A percentile compares a stretch with the other conserved stretches of the same genome.
Evolutionary conservation across 2,113 vertebrate genomes (phyloP).

Genomic region (Emydura subglobosa): DNA sequence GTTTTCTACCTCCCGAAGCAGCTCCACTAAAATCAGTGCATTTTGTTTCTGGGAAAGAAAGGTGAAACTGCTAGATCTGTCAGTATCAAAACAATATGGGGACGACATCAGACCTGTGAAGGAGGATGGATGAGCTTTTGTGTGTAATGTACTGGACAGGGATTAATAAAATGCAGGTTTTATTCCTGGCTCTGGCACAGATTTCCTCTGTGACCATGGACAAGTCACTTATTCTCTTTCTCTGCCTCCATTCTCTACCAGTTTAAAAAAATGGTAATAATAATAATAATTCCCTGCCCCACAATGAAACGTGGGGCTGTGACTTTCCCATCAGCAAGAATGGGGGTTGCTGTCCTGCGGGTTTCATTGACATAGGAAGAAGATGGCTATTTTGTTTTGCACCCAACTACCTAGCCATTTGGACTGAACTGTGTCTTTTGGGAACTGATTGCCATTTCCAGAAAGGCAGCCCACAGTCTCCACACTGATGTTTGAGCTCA

Average conservation of each 20-base stretch:
- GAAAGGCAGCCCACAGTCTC: background rate
- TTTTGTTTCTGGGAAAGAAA: background rate
- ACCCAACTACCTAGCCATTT: background rate
- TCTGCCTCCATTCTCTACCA: background rate
- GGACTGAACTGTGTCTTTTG: background rate
- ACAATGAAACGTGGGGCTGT: background rate
- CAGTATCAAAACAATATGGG: background rate
- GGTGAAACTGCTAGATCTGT: rapidly evolving
- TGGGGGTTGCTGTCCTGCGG: background rate
- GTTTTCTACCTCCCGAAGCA: background rate
- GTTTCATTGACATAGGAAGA: background rate
- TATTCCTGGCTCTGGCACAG: background rate
- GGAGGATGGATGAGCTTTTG: background rate
- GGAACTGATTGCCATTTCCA: background rate
- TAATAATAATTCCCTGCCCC: background rate
- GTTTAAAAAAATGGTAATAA: background rate
- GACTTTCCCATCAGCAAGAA: background rate
- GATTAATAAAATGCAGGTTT: background rate
- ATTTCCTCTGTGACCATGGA: too few species aligned
- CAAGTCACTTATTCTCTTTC: background rate
- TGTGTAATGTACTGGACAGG: too few species aligned
- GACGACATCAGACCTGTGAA: background rate
- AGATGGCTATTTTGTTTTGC: background rate
- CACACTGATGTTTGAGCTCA: background rate
- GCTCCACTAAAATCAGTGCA: background rate